Base-by-base conservation (phyloP, 2,113 vertebrate genomes). In the Maccullochella peelii region DNA sequence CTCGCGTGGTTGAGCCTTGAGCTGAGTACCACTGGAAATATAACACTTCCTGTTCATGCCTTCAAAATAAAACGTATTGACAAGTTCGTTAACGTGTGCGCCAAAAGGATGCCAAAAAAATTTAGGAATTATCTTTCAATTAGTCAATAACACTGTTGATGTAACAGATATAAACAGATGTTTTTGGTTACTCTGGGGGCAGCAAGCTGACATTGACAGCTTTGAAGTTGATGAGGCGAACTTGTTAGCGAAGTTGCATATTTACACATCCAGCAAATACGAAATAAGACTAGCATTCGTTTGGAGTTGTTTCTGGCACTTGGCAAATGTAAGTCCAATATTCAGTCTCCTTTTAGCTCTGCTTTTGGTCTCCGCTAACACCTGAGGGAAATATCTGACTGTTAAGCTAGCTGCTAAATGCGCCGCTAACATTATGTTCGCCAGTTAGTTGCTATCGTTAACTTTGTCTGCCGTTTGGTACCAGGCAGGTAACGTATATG, bases 1-100 rank as follows among this genome's bases (percentile, higher is more conserved):
- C 88, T 88, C 82, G 66, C 58, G 55, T 54, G n/a, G n/a, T n/a
- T n/a, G n/a, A n/a, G n/a, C n/a, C n/a, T 71, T 79, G 80, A 77
- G 36, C 77, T 33, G 77, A 79, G 76, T 62, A 86, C 77, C 79
- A 42, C 52, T 5, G 4, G 6, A 59, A 27, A 61, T 2, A 20
- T 0, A 44, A 1, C 0, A 50, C 75, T 84, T 89, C 84, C 87
- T 79, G 6, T 75, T 11, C 1, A 0, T 8, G 4, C 72, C 21
- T 80, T 85, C 82, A 89, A 62, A 89, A 84, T 89, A 84, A 89
- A 61, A 82, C 14, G 0, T 1, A 25, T 4, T 20, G 8, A n/a
- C 3, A 1, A 0, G 12, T 58, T 58, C 49, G 18, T 38, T n/a
- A 57, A 25, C 0, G 14, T 38, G 50, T 25, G 18, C 27, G 5